Percentiles rank a stretch among this genome's conserved stretches.
Evolutionary conservation across 2,888 invertebrate species (phyloP).

Genomic region (Thymelicus sylvestris): DNA sequence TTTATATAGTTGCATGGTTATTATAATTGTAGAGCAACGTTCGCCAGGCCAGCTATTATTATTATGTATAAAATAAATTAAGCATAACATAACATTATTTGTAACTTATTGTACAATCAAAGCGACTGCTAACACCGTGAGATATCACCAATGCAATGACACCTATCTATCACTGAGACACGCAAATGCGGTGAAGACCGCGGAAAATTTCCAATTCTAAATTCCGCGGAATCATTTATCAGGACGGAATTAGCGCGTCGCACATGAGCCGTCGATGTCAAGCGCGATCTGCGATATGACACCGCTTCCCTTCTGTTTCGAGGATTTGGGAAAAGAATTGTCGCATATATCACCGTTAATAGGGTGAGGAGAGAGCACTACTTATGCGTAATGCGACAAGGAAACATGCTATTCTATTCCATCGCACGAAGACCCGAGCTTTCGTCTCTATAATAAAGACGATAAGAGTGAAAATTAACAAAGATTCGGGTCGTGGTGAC

Average conservation of each 20-base stretch:
- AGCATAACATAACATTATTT: too few species aligned
- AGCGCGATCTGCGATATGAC: conserved; percentile 70
- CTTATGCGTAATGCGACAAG: conserved; percentile 84
- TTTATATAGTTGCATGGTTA: too few species aligned
- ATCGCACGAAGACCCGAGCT: neutral
- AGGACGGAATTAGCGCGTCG: conserved; percentile 73
- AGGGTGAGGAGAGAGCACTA: conserved; percentile 84
- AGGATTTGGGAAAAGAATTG: conserved; percentile 81
- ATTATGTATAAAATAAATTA: too few species aligned
- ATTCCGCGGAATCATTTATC: conserved; percentile 75
- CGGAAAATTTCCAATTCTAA: conserved; percentile 60
- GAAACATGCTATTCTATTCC: conserved; percentile 68
- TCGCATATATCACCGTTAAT: conserved; percentile 84
- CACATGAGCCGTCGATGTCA: conserved; percentile 67
- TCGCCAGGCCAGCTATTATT: too few species aligned
- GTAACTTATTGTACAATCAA: neutral
- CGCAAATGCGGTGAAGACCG: conserved; percentile 52
- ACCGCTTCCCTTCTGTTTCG: conserved; percentile 73
- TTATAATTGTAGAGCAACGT: too few species aligned
- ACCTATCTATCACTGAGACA: conserved; percentile 23
- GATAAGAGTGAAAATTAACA: conserved; percentile 20
- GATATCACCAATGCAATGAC: conserved; percentile 1
- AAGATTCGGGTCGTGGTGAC: neutral
- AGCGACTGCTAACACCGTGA: neutral
- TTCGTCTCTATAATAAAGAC: conserved; percentile 18